phyloP scores from a whole-genome alignment of 2,888 invertebrate species.

The Epistrophella euchroma region DNA sequence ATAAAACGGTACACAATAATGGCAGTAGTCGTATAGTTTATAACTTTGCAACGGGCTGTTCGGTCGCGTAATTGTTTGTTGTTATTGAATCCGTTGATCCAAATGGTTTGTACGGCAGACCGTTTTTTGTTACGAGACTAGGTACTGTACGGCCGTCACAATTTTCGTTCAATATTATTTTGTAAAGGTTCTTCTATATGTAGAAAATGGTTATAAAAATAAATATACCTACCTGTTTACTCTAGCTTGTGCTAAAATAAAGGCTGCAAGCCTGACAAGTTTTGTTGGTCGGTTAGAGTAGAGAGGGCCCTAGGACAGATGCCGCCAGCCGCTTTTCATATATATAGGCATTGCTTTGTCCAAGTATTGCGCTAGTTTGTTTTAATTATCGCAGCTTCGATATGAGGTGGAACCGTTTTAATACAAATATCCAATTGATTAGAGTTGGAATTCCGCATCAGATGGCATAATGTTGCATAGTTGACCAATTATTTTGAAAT shows the following conservation, averaged over 20 bases:
- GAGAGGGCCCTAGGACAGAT: not conserved
- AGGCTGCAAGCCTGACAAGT: not conserved
- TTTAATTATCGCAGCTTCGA: slow-evolving; percentile 38
- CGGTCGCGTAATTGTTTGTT: slow-evolving; percentile 64
- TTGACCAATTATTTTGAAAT: slow-evolving; percentile 18
- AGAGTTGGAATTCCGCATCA: not conserved
- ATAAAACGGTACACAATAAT: slow-evolving; percentile 40
- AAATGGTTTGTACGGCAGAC: slow-evolving; percentile 26
- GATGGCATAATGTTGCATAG: not conserved
- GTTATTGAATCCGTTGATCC: slow-evolving; percentile 73
- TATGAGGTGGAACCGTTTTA: slow-evolving; percentile 25
- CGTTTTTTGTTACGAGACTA: slow-evolving; percentile 22
- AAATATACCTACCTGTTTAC: slow-evolving; percentile 34
- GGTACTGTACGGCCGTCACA: not conserved
- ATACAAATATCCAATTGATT: slow-evolving; percentile 35
- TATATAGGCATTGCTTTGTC: slow-evolving; percentile 2
- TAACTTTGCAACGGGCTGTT: slow-evolving; percentile 46
- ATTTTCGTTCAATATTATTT: too few relatives aligned
- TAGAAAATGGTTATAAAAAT: slow-evolving; percentile 27
- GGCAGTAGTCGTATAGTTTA: slow-evolving; percentile 45
- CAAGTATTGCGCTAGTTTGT: slow-evolving; percentile 41
- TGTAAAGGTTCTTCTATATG: too few relatives aligned
- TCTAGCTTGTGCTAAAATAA: not conserved
- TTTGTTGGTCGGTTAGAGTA: not conserved
- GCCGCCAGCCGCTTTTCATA: not conserved